These are phyloP conservation scores for Drosophila serrata DNA, from an alignment of 1,140 invertebrate genomes.

Conservation along the genomic window DNA sequence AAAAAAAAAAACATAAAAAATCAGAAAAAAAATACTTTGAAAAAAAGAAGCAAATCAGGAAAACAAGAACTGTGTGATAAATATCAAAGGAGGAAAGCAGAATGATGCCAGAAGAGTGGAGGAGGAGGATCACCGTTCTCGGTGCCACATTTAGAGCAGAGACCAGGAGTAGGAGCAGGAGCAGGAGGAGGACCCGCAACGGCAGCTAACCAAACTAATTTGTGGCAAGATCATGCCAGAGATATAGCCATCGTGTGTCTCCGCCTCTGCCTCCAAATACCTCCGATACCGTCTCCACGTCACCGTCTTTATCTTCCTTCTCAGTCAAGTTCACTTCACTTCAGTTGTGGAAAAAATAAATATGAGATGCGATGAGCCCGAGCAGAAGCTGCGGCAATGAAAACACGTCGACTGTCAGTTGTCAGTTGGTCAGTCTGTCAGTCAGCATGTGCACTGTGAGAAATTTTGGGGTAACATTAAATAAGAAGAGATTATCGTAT, in stretches of 20 bases:
- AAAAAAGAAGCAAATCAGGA: conserved; percentile 10
- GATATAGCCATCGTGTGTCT: conserved; percentile 67
- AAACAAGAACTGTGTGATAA: conserved; percentile 31
- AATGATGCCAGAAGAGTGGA: not conserved
- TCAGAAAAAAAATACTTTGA: not conserved
- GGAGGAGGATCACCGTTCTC: conserved; percentile 23
- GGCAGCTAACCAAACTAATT: conserved; percentile 83
- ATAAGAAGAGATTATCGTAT: no score
- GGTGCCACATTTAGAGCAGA: conserved; percentile 61
- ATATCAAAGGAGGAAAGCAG: conserved; percentile 4
- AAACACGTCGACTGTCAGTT: conserved; percentile 58
- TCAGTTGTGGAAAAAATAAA: conserved; percentile 13
- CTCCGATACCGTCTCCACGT: conserved; percentile 5
- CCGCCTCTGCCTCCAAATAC: conserved; percentile 6
- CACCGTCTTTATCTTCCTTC: conserved; percentile 12
- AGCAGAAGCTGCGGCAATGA: conserved; percentile 71
- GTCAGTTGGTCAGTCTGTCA: conserved; percentile 37
- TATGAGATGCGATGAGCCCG: conserved; percentile 62
- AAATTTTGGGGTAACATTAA: no score
- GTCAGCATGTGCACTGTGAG: conserved; percentile 22
- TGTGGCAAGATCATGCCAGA: conserved; percentile 83
- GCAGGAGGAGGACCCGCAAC: conserved; percentile 35
- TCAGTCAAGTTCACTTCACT: conserved; percentile 39
- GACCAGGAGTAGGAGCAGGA: not conserved
- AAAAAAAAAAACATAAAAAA: not conserved